Conservation (phyloP, 2,888 invertebrate species). For the Icerya purchasi region DNA sequence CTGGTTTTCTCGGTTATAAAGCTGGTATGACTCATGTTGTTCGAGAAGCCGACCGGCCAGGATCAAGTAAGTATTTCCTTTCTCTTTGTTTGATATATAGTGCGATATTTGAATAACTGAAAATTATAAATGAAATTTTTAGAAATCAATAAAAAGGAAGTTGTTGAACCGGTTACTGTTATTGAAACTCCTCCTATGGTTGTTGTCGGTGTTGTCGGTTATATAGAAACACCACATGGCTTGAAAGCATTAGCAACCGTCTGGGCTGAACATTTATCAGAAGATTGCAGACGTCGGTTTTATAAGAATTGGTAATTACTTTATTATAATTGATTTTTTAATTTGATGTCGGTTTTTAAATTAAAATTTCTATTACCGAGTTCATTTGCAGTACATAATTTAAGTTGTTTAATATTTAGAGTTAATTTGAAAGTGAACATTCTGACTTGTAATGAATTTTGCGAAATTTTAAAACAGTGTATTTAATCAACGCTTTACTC, state of each 20-base stretch:
- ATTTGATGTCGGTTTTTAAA: too few species aligned
- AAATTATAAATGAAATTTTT: too few species aligned
- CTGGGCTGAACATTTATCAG: constrained; percentile 97
- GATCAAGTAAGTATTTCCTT: constrained; percentile 83
- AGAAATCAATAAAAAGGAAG: constrained; percentile 99
- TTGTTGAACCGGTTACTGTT: constrained; percentile 95
- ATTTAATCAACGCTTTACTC: too few species aligned
- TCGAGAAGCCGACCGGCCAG: constrained; percentile 93
- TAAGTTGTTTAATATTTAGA: too few species aligned
- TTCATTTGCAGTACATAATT: too few species aligned
- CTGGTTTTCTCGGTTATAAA: constrained; percentile 94
- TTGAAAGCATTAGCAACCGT: constrained; percentile 83
- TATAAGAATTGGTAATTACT: constrained; percentile 90
- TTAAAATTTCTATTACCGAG: too few species aligned
- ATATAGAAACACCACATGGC: constrained; percentile 96
- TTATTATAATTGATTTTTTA: not conserved
- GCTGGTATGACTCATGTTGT: constrained; percentile 99
- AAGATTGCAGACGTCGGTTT: constrained; percentile 94
- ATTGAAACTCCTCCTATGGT: constrained; percentile 97
- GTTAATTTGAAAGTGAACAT: too few species aligned
- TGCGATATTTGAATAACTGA: too few species aligned
- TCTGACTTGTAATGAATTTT: too few species aligned
- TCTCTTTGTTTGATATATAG: too few species aligned
- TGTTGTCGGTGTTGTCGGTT: constrained; percentile 90
- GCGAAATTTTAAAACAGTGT: too few species aligned